These are phyloP conservation scores for Adineta ricciae DNA, from an alignment of 2,888 invertebrate genomes.

Conservation along the genomic window DNA sequence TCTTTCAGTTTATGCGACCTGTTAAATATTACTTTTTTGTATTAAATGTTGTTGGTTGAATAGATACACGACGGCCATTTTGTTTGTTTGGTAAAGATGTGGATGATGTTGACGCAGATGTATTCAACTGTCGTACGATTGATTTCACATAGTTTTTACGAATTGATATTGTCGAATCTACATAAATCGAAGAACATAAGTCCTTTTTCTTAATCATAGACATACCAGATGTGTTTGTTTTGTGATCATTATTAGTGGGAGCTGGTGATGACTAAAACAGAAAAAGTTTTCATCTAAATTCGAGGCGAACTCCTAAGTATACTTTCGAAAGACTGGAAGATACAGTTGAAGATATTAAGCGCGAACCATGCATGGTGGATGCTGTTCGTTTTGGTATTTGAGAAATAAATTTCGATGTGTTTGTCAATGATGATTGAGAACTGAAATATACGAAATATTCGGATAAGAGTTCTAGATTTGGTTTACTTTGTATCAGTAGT, in stretches of 20 bases:
- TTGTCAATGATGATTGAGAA: not conserved
- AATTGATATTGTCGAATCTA: too few species aligned
- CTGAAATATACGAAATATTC: not conserved
- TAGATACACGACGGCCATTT: too few species aligned
- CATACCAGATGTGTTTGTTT: too few species aligned
- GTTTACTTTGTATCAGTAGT: not conserved
- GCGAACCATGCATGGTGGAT: not conserved
- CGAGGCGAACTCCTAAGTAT: too few species aligned
- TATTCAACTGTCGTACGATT: not conserved
- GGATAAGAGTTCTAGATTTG: not conserved
- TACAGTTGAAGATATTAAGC: not conserved
- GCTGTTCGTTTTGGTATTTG: not conserved
- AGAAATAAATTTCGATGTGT: not conserved
- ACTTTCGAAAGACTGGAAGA: too few species aligned
- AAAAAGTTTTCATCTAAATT: not conserved
- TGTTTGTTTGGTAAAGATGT: too few species aligned
- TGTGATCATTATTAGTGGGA: not conserved
- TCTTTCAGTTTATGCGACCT: too few species aligned
- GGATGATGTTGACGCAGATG: not conserved
- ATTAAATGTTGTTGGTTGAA: not conserved
- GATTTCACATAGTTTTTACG: not conserved
- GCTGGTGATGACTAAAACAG: not conserved
- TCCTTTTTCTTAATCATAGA: too few species aligned
- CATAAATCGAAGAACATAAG: too few species aligned
- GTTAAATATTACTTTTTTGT: not conserved